A percentile compares a stretch with the other conserved stretches of the same genome.
These are phyloP conservation scores for Phalacrocorax pelagicus DNA, from an alignment of 2,113 vertebrate genomes.

Conservation along the genomic window DNA sequence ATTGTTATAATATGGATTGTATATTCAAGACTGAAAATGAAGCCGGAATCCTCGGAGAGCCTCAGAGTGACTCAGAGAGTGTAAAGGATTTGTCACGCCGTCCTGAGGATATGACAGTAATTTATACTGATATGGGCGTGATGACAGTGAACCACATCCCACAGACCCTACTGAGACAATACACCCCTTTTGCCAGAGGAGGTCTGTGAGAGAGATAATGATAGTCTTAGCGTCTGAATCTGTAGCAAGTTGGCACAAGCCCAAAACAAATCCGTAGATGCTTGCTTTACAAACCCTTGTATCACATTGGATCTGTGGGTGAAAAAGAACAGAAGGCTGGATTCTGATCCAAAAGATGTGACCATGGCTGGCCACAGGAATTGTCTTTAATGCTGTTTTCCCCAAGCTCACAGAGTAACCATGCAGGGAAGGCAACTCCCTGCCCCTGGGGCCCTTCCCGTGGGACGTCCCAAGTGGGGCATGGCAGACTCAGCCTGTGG, in stretches of 20 bases:
- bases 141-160: slow-evolving; percentile 7
- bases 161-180: neutral
- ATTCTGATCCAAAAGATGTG: neutral
- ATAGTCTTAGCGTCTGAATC: neutral
- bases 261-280: neutral
- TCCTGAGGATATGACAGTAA: slow-evolving; percentile 32
- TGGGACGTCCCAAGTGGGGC: rapidly evolving
- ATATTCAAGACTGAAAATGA: neutral
- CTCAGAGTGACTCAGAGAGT: slow-evolving; percentile 9
- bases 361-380: rapidly evolving
- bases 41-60: slow-evolving; percentile 15
- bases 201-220: neutral
- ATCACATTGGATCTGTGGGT: neutral
- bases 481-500: neutral
- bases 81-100: neutral
- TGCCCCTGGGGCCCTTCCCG: neutral
- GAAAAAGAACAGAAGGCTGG: neutral
- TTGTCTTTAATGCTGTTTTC: neutral
- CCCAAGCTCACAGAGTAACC: neutral
- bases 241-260: neutral
- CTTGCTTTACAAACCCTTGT: neutral
- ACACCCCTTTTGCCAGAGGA: neutral
- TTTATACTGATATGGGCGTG: neutral
- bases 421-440: rapidly evolving
- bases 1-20: neutral